Percentiles rank a stretch among this genome's conserved stretches.
These are phyloP conservation scores for Caenorhabditis becei DNA, from an alignment of 2,888 invertebrate genomes.

Conservation along the genomic window DNA sequence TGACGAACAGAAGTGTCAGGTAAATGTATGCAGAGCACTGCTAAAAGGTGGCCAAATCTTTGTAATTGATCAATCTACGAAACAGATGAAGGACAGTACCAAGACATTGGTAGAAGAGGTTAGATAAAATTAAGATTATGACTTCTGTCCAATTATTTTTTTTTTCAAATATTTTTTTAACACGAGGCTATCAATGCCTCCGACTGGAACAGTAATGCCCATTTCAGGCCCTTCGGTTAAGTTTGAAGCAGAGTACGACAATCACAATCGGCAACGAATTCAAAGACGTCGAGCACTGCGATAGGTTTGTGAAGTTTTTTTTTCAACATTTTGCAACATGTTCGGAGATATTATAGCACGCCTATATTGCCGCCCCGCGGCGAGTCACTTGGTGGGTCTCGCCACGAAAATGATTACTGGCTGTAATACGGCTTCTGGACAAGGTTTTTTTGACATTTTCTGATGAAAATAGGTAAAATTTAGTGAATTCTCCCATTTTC, in stretches of 20 bases:
- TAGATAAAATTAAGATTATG: neutral
- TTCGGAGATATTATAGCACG: too few relatives aligned
- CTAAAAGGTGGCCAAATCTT: slow-evolving; percentile 82
- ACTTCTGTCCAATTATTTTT: neutral
- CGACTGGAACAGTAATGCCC: neutral
- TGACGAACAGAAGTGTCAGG: slow-evolving; percentile 84
- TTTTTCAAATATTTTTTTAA: neutral
- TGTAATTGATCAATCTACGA: slow-evolving; percentile 85
- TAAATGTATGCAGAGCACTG: slow-evolving; percentile 83
- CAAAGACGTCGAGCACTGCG: slow-evolving; percentile 93
- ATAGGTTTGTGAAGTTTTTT: slow-evolving; percentile 84
- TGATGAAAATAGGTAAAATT: too few relatives aligned
- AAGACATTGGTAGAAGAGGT: slow-evolving; percentile 83
- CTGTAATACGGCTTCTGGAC: too few relatives aligned
- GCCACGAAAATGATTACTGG: too few relatives aligned
- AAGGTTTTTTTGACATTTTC: too few relatives aligned
- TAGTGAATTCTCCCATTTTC: too few relatives aligned
- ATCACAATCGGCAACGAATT: slow-evolving; percentile 88
- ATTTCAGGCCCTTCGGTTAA: slow-evolving; percentile 83
- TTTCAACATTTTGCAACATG: neutral
- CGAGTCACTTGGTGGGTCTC: too few relatives aligned
- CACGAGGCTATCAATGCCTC: neutral
- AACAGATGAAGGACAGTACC: slow-evolving; percentile 82
- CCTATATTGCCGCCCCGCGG: too few relatives aligned
- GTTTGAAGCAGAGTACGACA: slow-evolving; percentile 87